phyloP scores from a whole-genome alignment of 2,113 vertebrate species.

The Delphinus delphis region DNA sequence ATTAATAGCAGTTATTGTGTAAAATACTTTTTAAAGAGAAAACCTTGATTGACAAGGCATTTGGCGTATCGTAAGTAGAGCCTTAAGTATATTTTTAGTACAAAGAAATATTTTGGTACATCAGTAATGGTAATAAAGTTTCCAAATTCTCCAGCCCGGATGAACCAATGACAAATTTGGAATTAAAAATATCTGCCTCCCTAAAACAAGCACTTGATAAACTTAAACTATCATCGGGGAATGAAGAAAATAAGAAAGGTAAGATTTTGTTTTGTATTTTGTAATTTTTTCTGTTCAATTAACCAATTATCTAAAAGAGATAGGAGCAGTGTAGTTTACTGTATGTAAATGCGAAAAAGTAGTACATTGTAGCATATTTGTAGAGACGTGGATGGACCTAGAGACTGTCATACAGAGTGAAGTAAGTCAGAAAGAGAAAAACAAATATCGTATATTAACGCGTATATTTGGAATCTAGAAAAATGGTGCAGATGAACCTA shows the following conservation, averaged over 20 bases:
- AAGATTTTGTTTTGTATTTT: conserved; percentile 57
- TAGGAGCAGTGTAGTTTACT: background rate
- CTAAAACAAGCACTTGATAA: conserved; percentile 96
- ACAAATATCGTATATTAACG: too few relatives aligned
- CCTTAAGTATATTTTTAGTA: conserved; percentile 39
- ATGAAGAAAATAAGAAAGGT: conserved; percentile 87
- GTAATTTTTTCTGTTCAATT: background rate
- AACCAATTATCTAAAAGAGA: background rate
- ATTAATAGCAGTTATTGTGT: background rate
- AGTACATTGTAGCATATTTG: too few relatives aligned
- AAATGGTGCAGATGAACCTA: too few relatives aligned
- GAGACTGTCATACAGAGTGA: too few relatives aligned
- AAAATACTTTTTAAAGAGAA: background rate
- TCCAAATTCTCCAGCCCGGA: conserved; percentile 86
- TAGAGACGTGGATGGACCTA: too few relatives aligned
- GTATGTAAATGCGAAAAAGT: background rate
- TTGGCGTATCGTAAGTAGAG: background rate
- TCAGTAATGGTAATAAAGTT: conserved; percentile 58
- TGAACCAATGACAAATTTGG: conserved; percentile 91
- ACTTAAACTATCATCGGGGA: conserved; percentile 88
- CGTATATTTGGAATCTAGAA: too few relatives aligned
- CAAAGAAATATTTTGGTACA: conserved; percentile 37
- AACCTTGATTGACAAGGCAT: background rate
- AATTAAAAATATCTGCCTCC: conserved; percentile 93
- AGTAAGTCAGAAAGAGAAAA: too few relatives aligned